These are phyloP conservation scores for Podargus strigoides DNA, from an alignment of 2,797 vertebrate species.

Conservation along the genomic window DNA sequence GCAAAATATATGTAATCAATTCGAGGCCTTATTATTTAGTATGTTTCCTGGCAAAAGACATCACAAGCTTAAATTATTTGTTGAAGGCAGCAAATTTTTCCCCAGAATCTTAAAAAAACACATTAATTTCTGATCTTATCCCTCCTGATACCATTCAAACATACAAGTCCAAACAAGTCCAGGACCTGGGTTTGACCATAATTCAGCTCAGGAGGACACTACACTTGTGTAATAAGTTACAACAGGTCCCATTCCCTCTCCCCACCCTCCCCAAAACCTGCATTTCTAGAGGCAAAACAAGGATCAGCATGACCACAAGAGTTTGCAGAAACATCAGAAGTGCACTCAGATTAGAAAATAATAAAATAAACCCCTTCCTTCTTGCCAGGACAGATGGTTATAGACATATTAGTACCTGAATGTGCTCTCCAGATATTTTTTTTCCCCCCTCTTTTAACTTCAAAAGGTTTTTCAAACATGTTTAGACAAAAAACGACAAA, in stretches of 20 bases:
- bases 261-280: neutral
- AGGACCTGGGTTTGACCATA: neutral
- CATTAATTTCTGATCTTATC: neutral
- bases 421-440: neutral
- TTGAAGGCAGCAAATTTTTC: neutral
- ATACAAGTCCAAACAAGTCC: neutral
- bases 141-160: neutral
- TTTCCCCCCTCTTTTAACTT: neutral
- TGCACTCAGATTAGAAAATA: rapidly evolving
- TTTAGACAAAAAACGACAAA: neutral
- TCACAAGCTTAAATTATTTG: neutral
- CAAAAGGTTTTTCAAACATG: constrained; percentile 46
- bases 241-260: neutral
- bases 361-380: neutral
- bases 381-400: neutral
- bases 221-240: no score
- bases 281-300: neutral
- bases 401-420: neutral
- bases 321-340: neutral
- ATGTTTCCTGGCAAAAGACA: neutral
- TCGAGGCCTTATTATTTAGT: neutral
- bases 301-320: neutral
- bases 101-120: neutral
- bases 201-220: neutral
- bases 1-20: neutral